Base-by-base conservation (phyloP, 2,888 invertebrate species). In the Eustalomyia histrio region DNA sequence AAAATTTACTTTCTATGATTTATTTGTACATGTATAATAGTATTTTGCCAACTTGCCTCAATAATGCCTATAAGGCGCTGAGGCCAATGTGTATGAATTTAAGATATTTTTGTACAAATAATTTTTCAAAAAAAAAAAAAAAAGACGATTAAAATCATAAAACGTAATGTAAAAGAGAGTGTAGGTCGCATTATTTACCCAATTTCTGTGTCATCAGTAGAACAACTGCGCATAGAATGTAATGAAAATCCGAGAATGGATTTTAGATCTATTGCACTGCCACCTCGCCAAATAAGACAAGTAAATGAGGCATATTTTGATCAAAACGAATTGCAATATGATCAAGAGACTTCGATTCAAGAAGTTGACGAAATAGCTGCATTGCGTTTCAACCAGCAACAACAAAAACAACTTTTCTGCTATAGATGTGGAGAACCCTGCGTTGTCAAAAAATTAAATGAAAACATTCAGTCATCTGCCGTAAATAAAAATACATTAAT, bases 201-300 rank as follows among this genome's bases (percentile, higher is more conserved):
- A n/a, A 67, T 39, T 8, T 9, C 35, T 2, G 33, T 58, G 0
- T 69, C 60, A 10, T 69, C 69, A 2, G 69, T 69, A 0, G 69
- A 69, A 7, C 69, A 60, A 35, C n/a, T 67, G 2, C 18, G 65
- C 2, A 16, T 55, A 1, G 65, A 55, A 14, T 67, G 65, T 9
- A 67, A 55, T 8, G 65, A 67, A 8, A 21, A 61, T 12, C 39
- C 60, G 2, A 35, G 35, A 7, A 35, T 5, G 10, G 35, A 35
- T 35, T 10, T 35, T 8, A 35, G 35, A 10, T 5, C 9, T 1
- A 33, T 9, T n/a, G n/a, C n/a, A 14, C 33, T 6, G 12, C 16
- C 35, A 3, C 9, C 12, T 1, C 65, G 65, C 21, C 53, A 33
- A 7, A 16, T 8, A 1, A 53, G 53, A 12, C 33, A 35, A 2